Evolutionary conservation across 2,797 vertebrate species (phyloP).

Genomic region (Nasua narica): DNA sequence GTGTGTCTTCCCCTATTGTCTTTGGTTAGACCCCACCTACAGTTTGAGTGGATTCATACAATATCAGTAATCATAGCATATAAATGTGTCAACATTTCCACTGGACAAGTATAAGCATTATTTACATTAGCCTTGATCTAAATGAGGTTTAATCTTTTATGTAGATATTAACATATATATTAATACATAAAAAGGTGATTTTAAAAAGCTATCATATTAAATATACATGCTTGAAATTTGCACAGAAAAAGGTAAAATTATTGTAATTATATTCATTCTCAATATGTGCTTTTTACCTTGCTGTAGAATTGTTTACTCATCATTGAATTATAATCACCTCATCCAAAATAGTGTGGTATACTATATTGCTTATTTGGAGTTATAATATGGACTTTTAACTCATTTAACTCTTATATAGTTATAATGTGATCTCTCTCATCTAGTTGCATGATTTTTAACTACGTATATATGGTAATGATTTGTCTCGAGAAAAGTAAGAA

Average conservation of each 20-base stretch:
- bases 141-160: not conserved
- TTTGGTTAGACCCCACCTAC: not conserved
- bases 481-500: not conserved
- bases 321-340: not conserved
- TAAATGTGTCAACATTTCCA: not conserved
- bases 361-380: not conserved
- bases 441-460: not conserved
- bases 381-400: not conserved
- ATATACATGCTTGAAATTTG: not conserved
- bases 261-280: not conserved
- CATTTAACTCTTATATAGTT: not conserved
- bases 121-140: not conserved
- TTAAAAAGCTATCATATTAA: not conserved
- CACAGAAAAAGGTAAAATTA: not conserved
- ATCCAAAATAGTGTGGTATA: not conserved
- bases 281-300: not conserved
- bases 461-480: not conserved
- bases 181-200: not conserved
- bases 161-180: not conserved
- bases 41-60: not conserved
- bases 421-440: not conserved
- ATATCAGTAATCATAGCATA: not conserved
- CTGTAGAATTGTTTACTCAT: not conserved
- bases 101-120: not conserved
- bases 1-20: not conserved